A percentile compares a stretch with the other conserved stretches of the same genome.
phyloP scores from a whole-genome alignment of 2,113 vertebrate species.

The Felis chaus region DNA sequence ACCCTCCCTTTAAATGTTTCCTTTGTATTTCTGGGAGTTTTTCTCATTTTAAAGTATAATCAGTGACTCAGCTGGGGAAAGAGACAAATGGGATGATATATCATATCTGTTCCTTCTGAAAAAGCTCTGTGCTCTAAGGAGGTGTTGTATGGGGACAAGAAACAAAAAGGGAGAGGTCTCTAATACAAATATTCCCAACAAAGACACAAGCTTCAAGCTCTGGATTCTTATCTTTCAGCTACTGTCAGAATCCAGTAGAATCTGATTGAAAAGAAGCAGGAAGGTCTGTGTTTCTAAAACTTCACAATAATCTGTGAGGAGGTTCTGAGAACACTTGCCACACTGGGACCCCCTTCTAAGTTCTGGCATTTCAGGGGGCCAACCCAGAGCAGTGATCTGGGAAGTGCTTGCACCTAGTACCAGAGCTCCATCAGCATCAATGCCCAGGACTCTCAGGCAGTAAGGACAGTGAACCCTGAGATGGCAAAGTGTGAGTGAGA shows the following conservation, averaged over 20 bases:
- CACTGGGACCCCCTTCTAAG: not conserved
- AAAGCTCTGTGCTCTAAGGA: not conserved
- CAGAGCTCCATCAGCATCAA: not conserved
- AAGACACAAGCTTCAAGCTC: not conserved
- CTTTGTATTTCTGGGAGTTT: not conserved
- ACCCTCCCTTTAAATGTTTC: not conserved
- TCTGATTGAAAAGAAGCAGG: not conserved
- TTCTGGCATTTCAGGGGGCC: not conserved
- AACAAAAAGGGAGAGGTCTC: not conserved
- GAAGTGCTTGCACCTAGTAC: not conserved
- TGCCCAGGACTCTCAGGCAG: not conserved
- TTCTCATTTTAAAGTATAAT: not conserved
- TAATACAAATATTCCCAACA: not conserved
- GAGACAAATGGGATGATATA: not conserved
- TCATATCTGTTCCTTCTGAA: not conserved
- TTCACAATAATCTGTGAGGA: not conserved
- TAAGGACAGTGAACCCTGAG: not conserved
- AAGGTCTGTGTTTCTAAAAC: not conserved
- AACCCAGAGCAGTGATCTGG: accelerated
- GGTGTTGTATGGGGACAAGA: not conserved
- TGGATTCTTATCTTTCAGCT: not conserved
- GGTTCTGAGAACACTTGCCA: not conserved
- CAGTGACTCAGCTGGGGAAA: not conserved
- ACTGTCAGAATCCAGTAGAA: not conserved
- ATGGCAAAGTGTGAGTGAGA: not conserved